Conservation (phyloP, 2,888 invertebrate genomes). For the Pyrocoelia pectoralis region DNA sequence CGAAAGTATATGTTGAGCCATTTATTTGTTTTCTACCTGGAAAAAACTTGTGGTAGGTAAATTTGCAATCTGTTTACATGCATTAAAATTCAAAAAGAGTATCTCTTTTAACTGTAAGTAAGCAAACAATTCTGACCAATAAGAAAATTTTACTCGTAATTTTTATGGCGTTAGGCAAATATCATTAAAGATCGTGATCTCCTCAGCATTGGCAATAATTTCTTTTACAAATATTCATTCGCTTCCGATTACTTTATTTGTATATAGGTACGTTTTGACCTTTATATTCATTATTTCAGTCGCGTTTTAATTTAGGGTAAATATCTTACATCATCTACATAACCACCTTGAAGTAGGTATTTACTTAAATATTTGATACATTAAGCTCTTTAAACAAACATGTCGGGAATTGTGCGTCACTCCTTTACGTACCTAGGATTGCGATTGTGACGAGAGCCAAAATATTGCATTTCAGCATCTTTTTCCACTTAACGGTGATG, state of each 20-base stretch:
- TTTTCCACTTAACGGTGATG: too few relatives aligned
- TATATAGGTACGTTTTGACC: conserved; percentile 33
- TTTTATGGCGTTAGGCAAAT: conserved; percentile 39
- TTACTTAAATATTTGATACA: conserved; percentile 12
- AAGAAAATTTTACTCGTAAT: conserved; percentile 28
- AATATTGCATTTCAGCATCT: too few relatives aligned
- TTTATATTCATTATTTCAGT: conserved; percentile 23
- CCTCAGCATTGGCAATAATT: conserved; percentile 45
- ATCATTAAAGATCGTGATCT: conserved; percentile 44
- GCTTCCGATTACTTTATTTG: conserved; percentile 41
- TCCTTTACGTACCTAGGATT: not conserved
- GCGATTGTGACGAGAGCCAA: too few relatives aligned
- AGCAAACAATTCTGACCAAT: conserved; percentile 29
- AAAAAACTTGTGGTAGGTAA: not conserved
- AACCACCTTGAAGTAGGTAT: conserved; percentile 6
- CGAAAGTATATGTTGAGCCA: conserved; percentile 80
- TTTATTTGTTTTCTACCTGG: conserved; percentile 47
- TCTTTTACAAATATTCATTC: conserved; percentile 43
- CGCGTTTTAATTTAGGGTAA: conserved; percentile 33
- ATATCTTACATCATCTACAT: conserved; percentile 31
- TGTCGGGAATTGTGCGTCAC: not conserved
- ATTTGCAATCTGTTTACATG: conserved; percentile 5
- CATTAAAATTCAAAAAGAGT: conserved; percentile 12
- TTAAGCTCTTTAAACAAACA: not conserved
- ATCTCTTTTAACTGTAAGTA: conserved; percentile 16